Conservation (phyloP, 2,113 vertebrate species). For the Gila orcuttii region DNA sequence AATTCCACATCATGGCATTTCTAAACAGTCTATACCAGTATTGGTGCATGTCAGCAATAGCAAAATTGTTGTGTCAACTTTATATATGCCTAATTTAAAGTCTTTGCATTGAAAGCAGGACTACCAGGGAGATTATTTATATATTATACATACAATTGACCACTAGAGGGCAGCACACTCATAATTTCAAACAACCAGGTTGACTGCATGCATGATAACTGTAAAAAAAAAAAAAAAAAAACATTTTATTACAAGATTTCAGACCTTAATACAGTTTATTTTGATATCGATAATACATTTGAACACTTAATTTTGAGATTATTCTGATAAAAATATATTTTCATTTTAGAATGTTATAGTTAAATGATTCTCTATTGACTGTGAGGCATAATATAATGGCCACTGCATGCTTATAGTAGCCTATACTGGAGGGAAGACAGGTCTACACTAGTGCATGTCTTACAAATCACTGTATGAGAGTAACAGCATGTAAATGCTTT, state of each 20-base stretch:
- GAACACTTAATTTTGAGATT: neutral
- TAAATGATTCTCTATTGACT: neutral
- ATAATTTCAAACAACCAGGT: neutral
- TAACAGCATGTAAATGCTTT: slow-evolving; percentile 51
- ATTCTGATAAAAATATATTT: neutral
- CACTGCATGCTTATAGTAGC: neutral
- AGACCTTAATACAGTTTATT: neutral
- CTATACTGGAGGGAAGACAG: slow-evolving; percentile 16
- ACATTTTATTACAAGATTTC: neutral
- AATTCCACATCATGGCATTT: too few species aligned
- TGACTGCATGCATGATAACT: neutral
- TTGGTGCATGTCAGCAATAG: neutral
- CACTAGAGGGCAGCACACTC: slow-evolving; percentile 45
- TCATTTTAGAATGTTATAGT: neutral
- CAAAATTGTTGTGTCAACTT: neutral
- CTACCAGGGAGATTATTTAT: neutral
- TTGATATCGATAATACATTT: neutral
- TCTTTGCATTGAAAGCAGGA: neutral
- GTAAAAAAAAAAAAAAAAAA: neutral
- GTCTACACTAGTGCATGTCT: neutral
- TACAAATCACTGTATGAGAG: slow-evolving; percentile 11
- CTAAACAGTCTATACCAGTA: neutral
- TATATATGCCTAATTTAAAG: neutral
- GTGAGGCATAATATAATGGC: neutral
- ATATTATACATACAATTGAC: neutral